Base-by-base conservation (phyloP, 1,140 invertebrate species). In the Andricus grossulariae region DNA sequence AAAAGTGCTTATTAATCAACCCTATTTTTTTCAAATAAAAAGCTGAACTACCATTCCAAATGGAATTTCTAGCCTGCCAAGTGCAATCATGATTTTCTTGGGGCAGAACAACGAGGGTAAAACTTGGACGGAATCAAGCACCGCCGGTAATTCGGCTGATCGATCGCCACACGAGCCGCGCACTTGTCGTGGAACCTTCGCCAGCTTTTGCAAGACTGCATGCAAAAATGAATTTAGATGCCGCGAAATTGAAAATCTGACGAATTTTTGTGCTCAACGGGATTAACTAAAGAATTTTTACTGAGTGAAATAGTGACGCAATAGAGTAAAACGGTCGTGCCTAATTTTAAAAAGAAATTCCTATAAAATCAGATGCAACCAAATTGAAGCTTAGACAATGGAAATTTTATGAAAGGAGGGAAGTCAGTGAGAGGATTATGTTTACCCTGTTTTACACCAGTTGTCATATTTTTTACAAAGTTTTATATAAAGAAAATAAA, bases 81-180 rank as follows among this genome's bases (percentile, higher is more conserved):
- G 39, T 45, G 39, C 39, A 39, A 66, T 66, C 60, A n/a, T 66
- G 32, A 39, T 39, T 66, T 66, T 16, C 57, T 16, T 25, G 57
- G 57, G 32, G 39, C 57, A 66, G 57, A 15, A 5, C 25, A 16
- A 66, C 57, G 39, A 66, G 39, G 39, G 25, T 39, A 39, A n/a
- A 66, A 66, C 60, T 45, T 66, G 16, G 60, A 54, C n/a, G 52
- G 3, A 66, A 66, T 66, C 25, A 21, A 39, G 60, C 25, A 66
- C 25, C n/a, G 60, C 60, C 60, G 16, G 60, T 66, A 66, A 66
- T 66, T 66, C 25, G 60, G 60, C 60, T 66, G 60, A 66, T 66
- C 60, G 60, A 66, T 66, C 60, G 60, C 25, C 21, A 66, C 60
- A 16, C 32, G 60, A 66, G 60, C 60, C 60, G 60, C 25, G 60